Evolutionary conservation across 2,888 invertebrate genomes (phyloP).

Genomic region (Drosophila antonietae): DNA sequence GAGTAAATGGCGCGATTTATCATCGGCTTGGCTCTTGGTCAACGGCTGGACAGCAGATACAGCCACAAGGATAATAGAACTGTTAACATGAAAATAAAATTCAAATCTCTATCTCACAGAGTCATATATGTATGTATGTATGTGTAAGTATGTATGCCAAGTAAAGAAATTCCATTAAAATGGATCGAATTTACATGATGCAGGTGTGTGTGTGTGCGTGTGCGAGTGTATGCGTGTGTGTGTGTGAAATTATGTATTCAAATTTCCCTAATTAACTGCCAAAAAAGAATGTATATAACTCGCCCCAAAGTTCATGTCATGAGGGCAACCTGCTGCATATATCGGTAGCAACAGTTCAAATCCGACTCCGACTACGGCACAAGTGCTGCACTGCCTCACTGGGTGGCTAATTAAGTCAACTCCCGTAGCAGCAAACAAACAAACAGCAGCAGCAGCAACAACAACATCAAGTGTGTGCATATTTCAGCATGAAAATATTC

Average conservation of each 20-base stretch:
- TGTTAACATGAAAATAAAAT: conserved; percentile 75
- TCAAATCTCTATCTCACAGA: conserved; percentile 49
- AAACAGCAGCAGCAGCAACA: conserved; percentile 30
- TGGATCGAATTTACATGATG: conserved; percentile 11
- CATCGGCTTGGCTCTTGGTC: conserved; percentile 44
- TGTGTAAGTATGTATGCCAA: conserved; percentile 29
- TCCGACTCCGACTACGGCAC: conserved; percentile 4
- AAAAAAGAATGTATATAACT: conserved; percentile 46
- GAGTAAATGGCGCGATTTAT: conserved; percentile 77
- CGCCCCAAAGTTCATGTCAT: conserved; percentile 28
- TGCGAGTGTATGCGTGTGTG: neutral
- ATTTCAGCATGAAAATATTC: conserved; percentile 77
- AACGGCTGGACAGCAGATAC: conserved; percentile 48
- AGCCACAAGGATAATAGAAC: conserved; percentile 76
- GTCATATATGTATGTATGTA: conserved; percentile 9
- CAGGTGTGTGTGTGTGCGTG: conserved; percentile 46
- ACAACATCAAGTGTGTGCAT: conserved; percentile 60
- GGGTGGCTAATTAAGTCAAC: conserved; percentile 79
- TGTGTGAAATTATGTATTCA: conserved; percentile 55
- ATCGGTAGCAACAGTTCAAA: conserved; percentile 17
- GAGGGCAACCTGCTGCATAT: conserved; percentile 44
- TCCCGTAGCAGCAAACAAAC: conserved; percentile 56
- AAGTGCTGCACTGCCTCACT: conserved; percentile 46
- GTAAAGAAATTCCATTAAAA: conserved; percentile 55
- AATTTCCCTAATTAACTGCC: conserved; percentile 69